Evolutionary conservation across 1,140 invertebrate species (phyloP).

Genomic region (Microplitis mediator): DNA sequence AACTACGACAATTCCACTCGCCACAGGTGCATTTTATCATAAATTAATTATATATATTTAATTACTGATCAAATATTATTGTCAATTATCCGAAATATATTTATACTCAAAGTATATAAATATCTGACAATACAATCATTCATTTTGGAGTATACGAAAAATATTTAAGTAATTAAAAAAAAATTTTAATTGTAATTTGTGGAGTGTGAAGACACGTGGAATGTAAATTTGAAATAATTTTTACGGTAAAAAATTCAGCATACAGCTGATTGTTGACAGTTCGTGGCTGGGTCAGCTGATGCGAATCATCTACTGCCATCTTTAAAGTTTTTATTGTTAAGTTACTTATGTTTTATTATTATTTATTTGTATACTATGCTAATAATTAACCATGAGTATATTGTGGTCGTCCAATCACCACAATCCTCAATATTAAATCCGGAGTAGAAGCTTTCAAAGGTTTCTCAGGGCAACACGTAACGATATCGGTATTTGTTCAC

Average conservation of each 20-base stretch:
- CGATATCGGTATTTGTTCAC: no score
- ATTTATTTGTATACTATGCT: no score
- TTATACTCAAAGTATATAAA: no score
- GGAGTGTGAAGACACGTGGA: background rate
- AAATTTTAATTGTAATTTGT: background rate
- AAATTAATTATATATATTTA: background rate
- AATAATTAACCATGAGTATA: no score
- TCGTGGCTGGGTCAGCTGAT: background rate
- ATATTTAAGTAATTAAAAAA: background rate
- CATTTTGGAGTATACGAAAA: no score
- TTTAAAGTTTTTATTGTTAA: background rate
- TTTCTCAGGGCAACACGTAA: no score
- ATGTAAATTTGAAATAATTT: background rate
- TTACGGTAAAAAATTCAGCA: background rate
- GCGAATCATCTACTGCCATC: background rate
- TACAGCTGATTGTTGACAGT: background rate
- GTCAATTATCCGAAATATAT: no score
- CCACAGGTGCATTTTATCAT: conserved; percentile 49
- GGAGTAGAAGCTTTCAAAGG: no score
- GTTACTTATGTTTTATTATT: background rate
- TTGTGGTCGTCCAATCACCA: no score
- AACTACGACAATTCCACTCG: conserved; percentile 52
- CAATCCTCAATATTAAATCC: no score
- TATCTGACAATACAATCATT: no score
- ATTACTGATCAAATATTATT: background rate